Conservation (phyloP, 1,140 invertebrate species). For the Sarcophaga bullata region DNA sequence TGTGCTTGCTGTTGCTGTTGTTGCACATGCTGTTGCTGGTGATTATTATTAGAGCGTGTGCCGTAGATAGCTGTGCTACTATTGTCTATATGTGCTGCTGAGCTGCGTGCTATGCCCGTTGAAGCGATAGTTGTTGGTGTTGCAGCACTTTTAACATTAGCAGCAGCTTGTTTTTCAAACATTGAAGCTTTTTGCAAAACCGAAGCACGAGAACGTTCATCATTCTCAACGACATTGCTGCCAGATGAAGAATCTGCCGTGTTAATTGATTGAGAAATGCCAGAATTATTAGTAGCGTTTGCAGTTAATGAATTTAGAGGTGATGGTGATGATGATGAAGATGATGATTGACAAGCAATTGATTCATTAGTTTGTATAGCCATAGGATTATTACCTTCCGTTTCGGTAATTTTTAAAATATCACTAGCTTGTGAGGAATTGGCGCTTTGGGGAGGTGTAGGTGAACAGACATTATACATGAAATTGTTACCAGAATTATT, state of each 20-base stretch:
- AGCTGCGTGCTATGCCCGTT: neutral
- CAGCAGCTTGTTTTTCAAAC: constrained; percentile 64
- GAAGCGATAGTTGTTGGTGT: constrained; percentile 21
- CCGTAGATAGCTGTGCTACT: constrained; percentile 40
- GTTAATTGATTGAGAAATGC: constrained; percentile 40
- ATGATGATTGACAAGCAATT: constrained; percentile 26
- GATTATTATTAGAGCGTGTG: constrained; percentile 40
- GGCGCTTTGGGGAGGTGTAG: constrained; percentile 53
- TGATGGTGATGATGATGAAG: constrained; percentile 1
- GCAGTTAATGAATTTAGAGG: too few species aligned
- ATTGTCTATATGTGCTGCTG: neutral
- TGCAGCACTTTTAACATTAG: constrained; percentile 43
- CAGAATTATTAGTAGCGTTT: constrained; percentile 32
- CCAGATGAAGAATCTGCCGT: constrained; percentile 28
- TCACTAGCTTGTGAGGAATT: constrained; percentile 44
- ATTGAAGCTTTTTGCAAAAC: constrained; percentile 64
- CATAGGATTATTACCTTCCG: constrained; percentile 22
- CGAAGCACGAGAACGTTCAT: constrained; percentile 61
- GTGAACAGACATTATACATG: constrained; percentile 59
- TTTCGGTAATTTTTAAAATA: constrained; percentile 60
- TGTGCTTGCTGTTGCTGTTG: constrained; percentile 20
- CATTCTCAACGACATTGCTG: constrained; percentile 49
- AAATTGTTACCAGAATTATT: constrained; percentile 48
- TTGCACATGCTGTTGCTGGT: constrained; percentile 42
- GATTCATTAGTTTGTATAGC: constrained; percentile 4